phyloP scores from a whole-genome alignment of 2,888 invertebrate genomes.

The Charanyca ferruginea region DNA sequence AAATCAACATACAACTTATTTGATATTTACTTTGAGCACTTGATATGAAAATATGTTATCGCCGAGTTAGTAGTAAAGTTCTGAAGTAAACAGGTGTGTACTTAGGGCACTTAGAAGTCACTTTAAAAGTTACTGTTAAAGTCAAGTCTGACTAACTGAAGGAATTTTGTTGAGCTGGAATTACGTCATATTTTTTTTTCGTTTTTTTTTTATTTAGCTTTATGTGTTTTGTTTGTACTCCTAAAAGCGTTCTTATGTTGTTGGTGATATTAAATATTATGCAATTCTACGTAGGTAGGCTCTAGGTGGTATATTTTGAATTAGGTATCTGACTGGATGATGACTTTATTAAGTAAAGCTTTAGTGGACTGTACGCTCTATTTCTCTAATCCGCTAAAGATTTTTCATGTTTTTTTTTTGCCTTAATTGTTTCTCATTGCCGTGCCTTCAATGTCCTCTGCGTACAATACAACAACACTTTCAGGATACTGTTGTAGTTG shows the following conservation, averaged over 20 bases:
- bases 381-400: not conserved
- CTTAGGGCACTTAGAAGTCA: constrained; percentile 68
- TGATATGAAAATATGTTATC: constrained; percentile 84
- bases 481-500: too few relatives aligned
- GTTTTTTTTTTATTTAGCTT: not conserved
- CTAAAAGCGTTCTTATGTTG: constrained; percentile 36
- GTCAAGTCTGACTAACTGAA: constrained; percentile 57
- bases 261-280: constrained; percentile 21
- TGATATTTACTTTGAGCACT: constrained; percentile 84
- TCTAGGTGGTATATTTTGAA: not conserved
- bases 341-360: not conserved
- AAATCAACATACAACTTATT: constrained; percentile 83
- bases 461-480: too few relatives aligned
- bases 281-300: too few relatives aligned
- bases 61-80: constrained; percentile 64
- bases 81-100: constrained; percentile 84
- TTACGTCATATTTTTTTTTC: constrained; percentile 11
- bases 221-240: not conserved
- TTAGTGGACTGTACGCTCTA: not conserved
- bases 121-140: constrained; percentile 57
- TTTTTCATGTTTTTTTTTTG: too few relatives aligned
- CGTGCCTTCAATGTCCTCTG: too few relatives aligned
- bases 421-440: too few relatives aligned
- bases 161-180: not conserved
- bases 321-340: not conserved